Conservation (phyloP, 2,113 vertebrate species). For the Festucalex cinctus region DNA sequence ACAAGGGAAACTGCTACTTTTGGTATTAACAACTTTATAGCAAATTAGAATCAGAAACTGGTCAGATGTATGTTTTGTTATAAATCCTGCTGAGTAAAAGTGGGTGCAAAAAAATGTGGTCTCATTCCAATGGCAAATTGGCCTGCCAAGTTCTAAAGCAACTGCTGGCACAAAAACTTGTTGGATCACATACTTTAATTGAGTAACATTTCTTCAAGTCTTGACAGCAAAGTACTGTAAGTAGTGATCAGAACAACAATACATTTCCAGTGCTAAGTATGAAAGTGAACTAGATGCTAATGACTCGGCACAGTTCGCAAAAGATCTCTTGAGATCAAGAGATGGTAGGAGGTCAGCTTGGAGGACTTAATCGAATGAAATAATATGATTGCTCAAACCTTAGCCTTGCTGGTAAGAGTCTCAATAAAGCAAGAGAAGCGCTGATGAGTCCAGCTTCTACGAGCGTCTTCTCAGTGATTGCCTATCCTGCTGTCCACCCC, state of each 20-base stretch:
- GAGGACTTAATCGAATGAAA: conserved; percentile 22
- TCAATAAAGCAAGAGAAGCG: conserved; percentile 24
- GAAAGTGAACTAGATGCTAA: neutral
- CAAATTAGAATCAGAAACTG: too few relatives aligned
- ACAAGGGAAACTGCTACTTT: too few relatives aligned
- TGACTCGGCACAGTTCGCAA: neutral
- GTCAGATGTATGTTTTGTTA: too few relatives aligned
- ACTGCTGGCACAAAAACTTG: neutral
- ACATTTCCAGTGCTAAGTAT: neutral
- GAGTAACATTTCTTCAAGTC: neutral
- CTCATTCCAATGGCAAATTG: neutral
- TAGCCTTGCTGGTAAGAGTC: conserved; percentile 11
- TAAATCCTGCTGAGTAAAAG: neutral
- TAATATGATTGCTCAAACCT: conserved; percentile 19
- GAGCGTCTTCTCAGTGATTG: conserved; percentile 27
- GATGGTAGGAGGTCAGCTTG: conserved; percentile 24
- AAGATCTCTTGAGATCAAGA: conserved; percentile 12
- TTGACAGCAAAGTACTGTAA: neutral
- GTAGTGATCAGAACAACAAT: neutral
- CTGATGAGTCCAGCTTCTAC: conserved; percentile 33
- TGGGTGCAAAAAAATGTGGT: neutral
- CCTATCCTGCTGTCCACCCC: conserved; percentile 12
- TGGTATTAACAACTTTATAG: too few relatives aligned
- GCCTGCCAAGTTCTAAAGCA: neutral
- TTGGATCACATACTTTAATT: neutral